Conservation (phyloP, 2,797 vertebrate genomes). For the Gymnoscopelus microlampas region DNA sequence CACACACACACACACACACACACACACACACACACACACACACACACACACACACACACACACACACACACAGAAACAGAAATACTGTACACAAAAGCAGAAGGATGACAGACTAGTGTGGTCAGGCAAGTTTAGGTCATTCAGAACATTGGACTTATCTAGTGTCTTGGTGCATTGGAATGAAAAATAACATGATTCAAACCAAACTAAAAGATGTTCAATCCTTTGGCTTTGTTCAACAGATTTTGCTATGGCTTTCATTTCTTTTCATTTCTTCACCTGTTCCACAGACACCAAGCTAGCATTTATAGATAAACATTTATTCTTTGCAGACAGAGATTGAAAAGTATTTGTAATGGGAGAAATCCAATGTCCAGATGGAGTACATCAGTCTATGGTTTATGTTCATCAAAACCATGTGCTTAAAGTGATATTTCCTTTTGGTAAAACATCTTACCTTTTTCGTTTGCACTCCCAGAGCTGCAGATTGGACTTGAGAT, state of each 20-base stretch:
- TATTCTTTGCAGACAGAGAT: conserved; percentile 44
- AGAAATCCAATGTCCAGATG: conserved; percentile 38
- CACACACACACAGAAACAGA: not conserved
- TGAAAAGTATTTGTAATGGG: conserved; percentile 40
- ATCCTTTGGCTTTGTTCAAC: conserved; percentile 34
- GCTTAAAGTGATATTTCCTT: conserved; percentile 21
- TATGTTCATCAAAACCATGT: conserved; percentile 4
- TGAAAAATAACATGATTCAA: conserved; percentile 24
- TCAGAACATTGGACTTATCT: conserved; percentile 6
- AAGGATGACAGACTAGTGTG: not conserved
- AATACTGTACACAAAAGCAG: too few species aligned
- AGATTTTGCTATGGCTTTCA: conserved; percentile 17
- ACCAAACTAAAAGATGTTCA: conserved; percentile 13
- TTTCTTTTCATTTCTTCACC: conserved; percentile 35
- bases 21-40: conserved; percentile 4
- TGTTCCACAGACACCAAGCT: conserved; percentile 38
- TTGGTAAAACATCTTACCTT: not conserved
- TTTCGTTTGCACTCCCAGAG: not conserved
- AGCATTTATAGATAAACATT: conserved; percentile 44
- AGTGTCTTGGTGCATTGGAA: conserved; percentile 23
- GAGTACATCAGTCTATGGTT: conserved; percentile 27
- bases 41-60: conserved; percentile 3
- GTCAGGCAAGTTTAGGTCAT: conserved; percentile 13
- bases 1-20: not conserved
- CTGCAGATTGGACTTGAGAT: too few species aligned